Evolutionary conservation across 1,140 invertebrate species (phyloP).

Genomic region (Colletes gigas): DNA sequence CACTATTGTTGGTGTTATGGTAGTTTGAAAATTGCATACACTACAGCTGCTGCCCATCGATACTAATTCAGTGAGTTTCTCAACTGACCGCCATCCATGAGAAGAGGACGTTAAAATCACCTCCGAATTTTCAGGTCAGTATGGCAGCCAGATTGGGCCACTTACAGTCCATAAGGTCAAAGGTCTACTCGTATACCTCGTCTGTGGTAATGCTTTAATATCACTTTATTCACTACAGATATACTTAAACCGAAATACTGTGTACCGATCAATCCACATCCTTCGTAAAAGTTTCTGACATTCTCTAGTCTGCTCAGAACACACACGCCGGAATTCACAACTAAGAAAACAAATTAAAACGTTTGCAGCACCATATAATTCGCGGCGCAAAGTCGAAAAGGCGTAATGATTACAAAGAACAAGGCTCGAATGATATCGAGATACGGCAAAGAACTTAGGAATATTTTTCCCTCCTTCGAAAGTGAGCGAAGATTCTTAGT

Average conservation of each 20-base stretch:
- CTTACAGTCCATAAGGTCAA: no score
- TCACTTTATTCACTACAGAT: constrained; percentile 62
- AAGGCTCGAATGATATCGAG: constrained; percentile 33
- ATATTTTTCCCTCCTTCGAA: constrained; percentile 9
- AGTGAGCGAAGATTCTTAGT: constrained; percentile 40
- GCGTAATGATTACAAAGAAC: constrained; percentile 58
- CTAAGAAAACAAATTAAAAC: constrained; percentile 55
- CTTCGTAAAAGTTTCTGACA: constrained; percentile 18
- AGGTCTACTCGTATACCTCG: no score
- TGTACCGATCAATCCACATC: constrained; percentile 36
- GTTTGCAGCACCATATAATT: constrained; percentile 62
- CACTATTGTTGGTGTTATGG: no score
- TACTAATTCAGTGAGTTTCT: no score
- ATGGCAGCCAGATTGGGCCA: no score
- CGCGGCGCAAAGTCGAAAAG: constrained; percentile 19
- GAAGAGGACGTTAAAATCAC: no score
- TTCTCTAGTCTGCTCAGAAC: constrained; percentile 19
- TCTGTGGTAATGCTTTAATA: constrained; percentile 35
- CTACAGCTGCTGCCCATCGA: no score
- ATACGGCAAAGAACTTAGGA: constrained; percentile 37
- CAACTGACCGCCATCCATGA: no score
- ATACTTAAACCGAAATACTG: constrained; percentile 54
- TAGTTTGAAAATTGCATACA: no score
- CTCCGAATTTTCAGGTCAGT: no score
- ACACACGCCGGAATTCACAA: constrained; percentile 26